Base-by-base conservation (phyloP, 1,140 invertebrate species). In the Araneus ventricosus region DNA sequence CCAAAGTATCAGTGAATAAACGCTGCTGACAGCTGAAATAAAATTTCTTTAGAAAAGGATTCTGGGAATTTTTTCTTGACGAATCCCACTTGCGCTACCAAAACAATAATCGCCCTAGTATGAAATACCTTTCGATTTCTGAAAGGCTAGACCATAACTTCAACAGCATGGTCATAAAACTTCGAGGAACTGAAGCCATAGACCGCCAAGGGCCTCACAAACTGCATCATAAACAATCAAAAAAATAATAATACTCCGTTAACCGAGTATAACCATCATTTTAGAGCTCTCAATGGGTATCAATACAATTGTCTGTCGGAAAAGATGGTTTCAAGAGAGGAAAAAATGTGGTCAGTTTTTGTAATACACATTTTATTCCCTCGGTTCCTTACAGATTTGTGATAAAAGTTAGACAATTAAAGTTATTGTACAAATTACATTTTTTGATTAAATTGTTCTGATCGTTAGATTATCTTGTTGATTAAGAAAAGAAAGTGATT, bases 21-120 rank as follows among this genome's bases (percentile, higher is more conserved):
- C 14, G 10, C n/a, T 22, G 7, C 67, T 30, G n/a, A 70, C 67
- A 34, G 5, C 7, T 63, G 59, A 63, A n/a, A 63, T 63, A 63
- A 6, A 22, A 70, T 70, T 70, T 70, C 27, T 14, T 63, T 70
- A 20, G 30, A 70, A 70, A 17, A 17, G 27, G 67, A 37, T 70
- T 34, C 22, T 24, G 24, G 59, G 1, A 34, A 22, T 30, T 34
- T 17, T 70, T 30, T 34, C 10, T 14, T 30, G 20, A n/a, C 27
- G 27, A 70, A 70, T 70, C n/a, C 67, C 27, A 34, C n/a, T 17
- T 6, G 24, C 27, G n/a, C n/a, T 30, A 27, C 27, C 14, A 30
- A 70, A 70, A 70, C 67, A 70, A 70, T 70, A 70, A 70, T 70
- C 67, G 27, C 67, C 67, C 30, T 70, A 34, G 67, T 70, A 70